phyloP scores from a whole-genome alignment of 2,797 vertebrate genomes.

The Sebastiscus tertius region DNA sequence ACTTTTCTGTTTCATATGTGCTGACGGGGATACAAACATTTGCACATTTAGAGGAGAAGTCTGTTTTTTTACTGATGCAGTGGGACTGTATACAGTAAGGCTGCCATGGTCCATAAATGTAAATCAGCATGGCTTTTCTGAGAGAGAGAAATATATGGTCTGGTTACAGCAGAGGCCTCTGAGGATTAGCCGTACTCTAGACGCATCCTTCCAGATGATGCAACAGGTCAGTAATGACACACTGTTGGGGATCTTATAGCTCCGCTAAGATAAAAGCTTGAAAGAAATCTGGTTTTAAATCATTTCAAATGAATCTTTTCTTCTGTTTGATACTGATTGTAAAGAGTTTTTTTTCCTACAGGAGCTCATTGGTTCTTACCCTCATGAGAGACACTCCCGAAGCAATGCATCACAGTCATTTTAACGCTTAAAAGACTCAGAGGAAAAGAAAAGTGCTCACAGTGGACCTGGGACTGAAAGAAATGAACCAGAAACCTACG shows the following conservation, averaged over 20 bases:
- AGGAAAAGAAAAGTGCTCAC: slow-evolving; percentile 63
- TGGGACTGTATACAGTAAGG: slow-evolving; percentile 68
- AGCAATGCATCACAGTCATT: slow-evolving; percentile 51
- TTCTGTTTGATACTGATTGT: slow-evolving; percentile 2
- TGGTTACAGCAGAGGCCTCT: slow-evolving; percentile 55
- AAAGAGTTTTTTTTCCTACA: slow-evolving; percentile 7
- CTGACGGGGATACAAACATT: slow-evolving; percentile 38
- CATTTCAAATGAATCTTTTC: slow-evolving; percentile 16
- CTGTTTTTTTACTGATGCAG: slow-evolving; percentile 73
- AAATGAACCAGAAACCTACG: slow-evolving; percentile 69
- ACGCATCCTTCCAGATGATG: slow-evolving; percentile 51
- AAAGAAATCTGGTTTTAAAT: slow-evolving; percentile 37
- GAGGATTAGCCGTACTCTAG: slow-evolving; percentile 41
- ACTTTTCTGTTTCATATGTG: slow-evolving; percentile 16
- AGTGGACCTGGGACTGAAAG: slow-evolving; percentile 49
- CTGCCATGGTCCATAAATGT: slow-evolving; percentile 76
- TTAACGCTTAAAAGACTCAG: slow-evolving; percentile 55
- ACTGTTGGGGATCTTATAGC: not conserved
- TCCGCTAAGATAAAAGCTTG: not conserved
- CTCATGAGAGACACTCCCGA: slow-evolving; percentile 32
- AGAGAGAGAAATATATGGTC: slow-evolving; percentile 64
- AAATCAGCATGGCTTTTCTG: slow-evolving; percentile 74
- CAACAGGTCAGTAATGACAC: slow-evolving; percentile 42
- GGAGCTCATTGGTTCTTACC: slow-evolving; percentile 21
- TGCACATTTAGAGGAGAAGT: slow-evolving; percentile 55